A percentile compares a stretch with the other conserved stretches of the same genome.
phyloP scores from a whole-genome alignment of 2,888 invertebrate genomes.

The Xanthia icteritia region DNA sequence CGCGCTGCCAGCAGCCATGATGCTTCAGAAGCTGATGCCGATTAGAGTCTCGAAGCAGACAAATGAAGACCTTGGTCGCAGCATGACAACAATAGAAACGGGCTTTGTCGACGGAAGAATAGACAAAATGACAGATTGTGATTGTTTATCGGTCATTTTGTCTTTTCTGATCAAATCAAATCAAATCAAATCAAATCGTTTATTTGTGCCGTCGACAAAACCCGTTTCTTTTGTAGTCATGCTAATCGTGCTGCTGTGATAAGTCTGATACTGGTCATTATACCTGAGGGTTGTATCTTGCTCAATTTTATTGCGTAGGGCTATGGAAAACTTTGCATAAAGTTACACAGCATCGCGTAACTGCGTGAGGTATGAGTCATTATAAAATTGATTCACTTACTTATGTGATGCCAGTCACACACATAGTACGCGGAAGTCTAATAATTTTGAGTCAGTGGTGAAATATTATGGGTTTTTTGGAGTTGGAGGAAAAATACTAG shows the following conservation, averaged over 20 bases:
- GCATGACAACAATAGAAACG: neutral
- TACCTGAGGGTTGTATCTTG: neutral
- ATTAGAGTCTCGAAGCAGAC: neutral
- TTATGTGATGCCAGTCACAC: conserved; percentile 1
- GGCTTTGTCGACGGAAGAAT: too few relatives aligned
- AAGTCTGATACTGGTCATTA: neutral
- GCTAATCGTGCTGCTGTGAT: too few relatives aligned
- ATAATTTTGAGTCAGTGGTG: conserved; percentile 42
- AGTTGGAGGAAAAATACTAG: conserved; percentile 11
- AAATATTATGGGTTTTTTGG: conserved; percentile 29
- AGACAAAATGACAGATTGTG: too few relatives aligned
- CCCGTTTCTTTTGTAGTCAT: too few relatives aligned
- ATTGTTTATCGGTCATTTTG: too few relatives aligned
- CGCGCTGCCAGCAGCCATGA: neutral
- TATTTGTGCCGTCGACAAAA: too few relatives aligned
- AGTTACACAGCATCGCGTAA: conserved; percentile 18
- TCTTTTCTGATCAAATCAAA: too few relatives aligned
- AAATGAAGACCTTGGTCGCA: neutral
- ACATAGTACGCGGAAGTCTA: conserved; percentile 26
- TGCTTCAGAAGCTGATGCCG: neutral
- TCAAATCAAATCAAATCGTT: too few relatives aligned
- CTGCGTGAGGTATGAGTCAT: conserved; percentile 37
- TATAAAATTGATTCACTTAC: conserved; percentile 31
- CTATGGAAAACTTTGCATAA: conserved; percentile 45
- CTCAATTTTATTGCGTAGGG: conserved; percentile 5